Evolutionary conservation across 1,140 invertebrate genomes (phyloP), one percentile per base, ranked within the genome.

Genomic region (Drosophila ercepeae): DNA sequence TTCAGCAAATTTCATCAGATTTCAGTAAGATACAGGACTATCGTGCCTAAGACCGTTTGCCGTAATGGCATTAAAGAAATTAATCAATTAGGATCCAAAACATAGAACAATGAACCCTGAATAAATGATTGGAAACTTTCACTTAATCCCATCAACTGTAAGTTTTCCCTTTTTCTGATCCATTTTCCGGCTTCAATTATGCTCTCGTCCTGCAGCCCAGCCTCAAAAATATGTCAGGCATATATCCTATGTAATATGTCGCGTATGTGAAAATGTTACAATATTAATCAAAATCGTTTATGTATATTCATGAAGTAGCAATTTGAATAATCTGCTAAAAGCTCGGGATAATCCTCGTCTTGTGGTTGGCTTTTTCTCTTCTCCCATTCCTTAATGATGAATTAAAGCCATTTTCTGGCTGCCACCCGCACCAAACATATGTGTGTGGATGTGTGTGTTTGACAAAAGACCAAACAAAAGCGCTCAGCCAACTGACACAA

Each of bases 401-500:
- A 88, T 82, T 88, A 89, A 89, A 75, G 73, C 51, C 60, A 55
- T 59, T 64, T 54, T 27, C 49, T 44, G 25, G 29, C 29, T 39
- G 39, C 23, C 23, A 23, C 16, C 6, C 14, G 1, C n/a, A n/a
- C n/a, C n/a, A n/a, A n/a, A n/a, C n/a, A n/a, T 14, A n/a, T 36
- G 19, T 44, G 19, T 57, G 32, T 13, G 19, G n/a, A n/a, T 51
- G 27, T 27, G 25, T 45, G 32, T 58, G 52, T 53, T 57, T 59
- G 71, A 75, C 32, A 58, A 74, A 67, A 67, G 52, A 57, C 72
- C 72, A 82, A 88, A 89, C 72, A 75, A 75, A 76, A 59, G 64
- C 55, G 72, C 71, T 73, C 59, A 73, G 55, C 68, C 69, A 82
- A 82, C 74, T 78, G 83, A 88, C 83, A 89, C 82, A 82, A 82